Conservation (phyloP, 2,888 invertebrate genomes). For the Venusia cambrica region DNA sequence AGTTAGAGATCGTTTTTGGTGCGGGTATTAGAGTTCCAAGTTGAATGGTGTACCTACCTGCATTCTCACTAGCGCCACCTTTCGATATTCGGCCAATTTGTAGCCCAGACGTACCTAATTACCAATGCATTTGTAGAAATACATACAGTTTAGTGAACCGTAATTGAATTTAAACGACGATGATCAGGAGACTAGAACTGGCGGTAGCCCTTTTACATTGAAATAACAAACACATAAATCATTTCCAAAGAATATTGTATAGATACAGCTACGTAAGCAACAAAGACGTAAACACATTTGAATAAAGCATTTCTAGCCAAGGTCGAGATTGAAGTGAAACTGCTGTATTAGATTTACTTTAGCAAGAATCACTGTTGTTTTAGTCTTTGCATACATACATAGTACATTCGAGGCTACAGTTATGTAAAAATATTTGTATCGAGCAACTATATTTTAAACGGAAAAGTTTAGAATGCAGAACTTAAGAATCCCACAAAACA, state of each 20-base stretch:
- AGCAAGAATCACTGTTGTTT: neutral
- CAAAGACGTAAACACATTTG: conserved; percentile 13
- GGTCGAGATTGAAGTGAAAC: conserved; percentile 1
- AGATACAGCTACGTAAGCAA: conserved; percentile 9
- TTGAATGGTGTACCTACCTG: conserved; percentile 28
- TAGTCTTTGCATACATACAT: conserved; percentile 19
- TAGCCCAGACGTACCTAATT: conserved; percentile 30
- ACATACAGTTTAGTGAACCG: conserved; percentile 20
- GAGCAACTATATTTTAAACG: conserved; percentile 20
- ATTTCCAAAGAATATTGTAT: conserved; percentile 5
- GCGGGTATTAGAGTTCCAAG: neutral
- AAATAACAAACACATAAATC: conserved; percentile 13
- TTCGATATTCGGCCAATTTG: conserved; percentile 28
- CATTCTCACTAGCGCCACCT: conserved; percentile 32
- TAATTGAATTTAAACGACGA: neutral
- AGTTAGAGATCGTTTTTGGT: conserved; percentile 2
- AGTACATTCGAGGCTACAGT: conserved; percentile 20
- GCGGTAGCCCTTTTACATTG: conserved; percentile 6
- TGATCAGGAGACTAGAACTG: conserved; percentile 3
- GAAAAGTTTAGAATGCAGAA: too few relatives aligned
- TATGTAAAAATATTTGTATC: conserved; percentile 18
- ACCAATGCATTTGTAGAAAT: conserved; percentile 23
- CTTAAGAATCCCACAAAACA: too few relatives aligned
- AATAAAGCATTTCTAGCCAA: conserved; percentile 5
- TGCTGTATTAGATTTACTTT: neutral